phyloP scores from a whole-genome alignment of 2,797 vertebrate genomes.

The Catamblyrhynchus diadema region DNA sequence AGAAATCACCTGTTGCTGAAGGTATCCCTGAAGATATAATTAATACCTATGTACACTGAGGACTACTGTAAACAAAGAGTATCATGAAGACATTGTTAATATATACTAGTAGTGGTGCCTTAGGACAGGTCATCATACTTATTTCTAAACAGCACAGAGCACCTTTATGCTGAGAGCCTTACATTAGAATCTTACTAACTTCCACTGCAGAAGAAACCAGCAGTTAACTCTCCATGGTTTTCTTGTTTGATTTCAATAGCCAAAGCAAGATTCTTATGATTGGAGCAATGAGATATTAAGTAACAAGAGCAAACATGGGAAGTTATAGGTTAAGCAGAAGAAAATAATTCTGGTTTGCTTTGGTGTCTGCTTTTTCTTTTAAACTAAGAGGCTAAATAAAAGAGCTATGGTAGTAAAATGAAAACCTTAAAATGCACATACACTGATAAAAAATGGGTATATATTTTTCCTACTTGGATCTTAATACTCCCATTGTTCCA shows the following conservation, averaged over 20 bases:
- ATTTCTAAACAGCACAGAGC: background rate
- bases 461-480: background rate
- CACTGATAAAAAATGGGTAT: background rate
- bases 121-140: background rate
- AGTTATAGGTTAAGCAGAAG: background rate
- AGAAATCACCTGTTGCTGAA: background rate
- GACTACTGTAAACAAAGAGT: background rate
- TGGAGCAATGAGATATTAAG: background rate
- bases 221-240: background rate
- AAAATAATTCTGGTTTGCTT: background rate
- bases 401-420: background rate
- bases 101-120: background rate
- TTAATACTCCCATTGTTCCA: background rate
- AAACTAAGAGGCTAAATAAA: background rate
- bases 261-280: background rate
- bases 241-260: background rate
- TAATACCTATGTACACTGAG: background rate
- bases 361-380: background rate
- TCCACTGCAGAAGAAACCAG: background rate
- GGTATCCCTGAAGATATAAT: background rate
- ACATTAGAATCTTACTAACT: background rate
- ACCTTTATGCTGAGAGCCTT: background rate
- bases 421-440: background rate
- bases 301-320: background rate
- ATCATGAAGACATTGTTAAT: background rate